Conservation (phyloP, 2,888 invertebrate species). For the Aphidius colemani region DNA sequence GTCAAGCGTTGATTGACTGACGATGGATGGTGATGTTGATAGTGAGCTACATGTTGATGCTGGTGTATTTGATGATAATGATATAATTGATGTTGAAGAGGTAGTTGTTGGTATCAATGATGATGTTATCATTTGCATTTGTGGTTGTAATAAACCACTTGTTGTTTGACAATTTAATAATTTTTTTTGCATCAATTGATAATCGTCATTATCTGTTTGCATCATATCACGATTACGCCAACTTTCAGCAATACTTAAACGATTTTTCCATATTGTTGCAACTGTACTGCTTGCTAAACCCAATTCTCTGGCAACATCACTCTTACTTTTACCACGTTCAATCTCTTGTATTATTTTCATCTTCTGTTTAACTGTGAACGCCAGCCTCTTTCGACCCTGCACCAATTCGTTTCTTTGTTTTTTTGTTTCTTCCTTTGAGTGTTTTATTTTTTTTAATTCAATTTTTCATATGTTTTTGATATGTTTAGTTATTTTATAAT, state of each 20-base stretch:
- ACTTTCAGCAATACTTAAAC: constrained; percentile 62
- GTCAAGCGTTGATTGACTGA: constrained; percentile 41
- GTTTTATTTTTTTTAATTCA: constrained; percentile 14
- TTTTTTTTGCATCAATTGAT: constrained; percentile 22
- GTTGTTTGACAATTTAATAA: constrained; percentile 9
- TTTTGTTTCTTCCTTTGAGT: constrained; percentile 24
- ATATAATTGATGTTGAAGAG: constrained; percentile 28
- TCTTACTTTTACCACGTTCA: constrained; percentile 66
- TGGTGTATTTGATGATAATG: constrained; percentile 29
- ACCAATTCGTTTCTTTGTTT: constrained; percentile 37
- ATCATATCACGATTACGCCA: constrained; percentile 59
- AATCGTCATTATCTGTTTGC: constrained; percentile 48
- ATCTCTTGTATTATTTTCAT: constrained; percentile 67
- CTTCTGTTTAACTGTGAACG: constrained; percentile 67
- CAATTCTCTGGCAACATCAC: constrained; percentile 64
- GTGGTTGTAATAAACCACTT: constrained; percentile 10
- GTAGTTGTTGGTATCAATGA: constrained; percentile 27
- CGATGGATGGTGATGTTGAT: constrained; percentile 31
- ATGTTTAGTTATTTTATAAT: constrained; percentile 30
- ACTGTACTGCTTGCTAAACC: constrained; percentile 66
- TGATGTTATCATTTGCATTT: constrained; percentile 18
- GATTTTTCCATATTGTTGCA: constrained; percentile 66
- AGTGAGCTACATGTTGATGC: constrained; percentile 30
- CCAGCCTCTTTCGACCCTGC: constrained; percentile 67
- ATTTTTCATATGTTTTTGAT: constrained; percentile 28